Conservation (phyloP, 2,797 vertebrate genomes). For the Amblyopsis hoosieri region DNA sequence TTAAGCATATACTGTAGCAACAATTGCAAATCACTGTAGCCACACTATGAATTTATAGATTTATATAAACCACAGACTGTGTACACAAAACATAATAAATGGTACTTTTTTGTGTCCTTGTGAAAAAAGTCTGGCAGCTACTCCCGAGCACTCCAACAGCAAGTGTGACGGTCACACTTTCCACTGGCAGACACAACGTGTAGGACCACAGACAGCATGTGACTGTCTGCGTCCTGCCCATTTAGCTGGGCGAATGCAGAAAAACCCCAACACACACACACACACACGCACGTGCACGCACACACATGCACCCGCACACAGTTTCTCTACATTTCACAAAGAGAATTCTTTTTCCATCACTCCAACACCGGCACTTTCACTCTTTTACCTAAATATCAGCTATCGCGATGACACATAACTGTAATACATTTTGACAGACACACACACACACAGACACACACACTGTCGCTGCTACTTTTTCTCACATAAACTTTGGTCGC, state of each 20-base stretch:
- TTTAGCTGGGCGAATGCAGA: constrained; percentile 46
- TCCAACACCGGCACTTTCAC: neutral
- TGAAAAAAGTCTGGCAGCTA: constrained; percentile 45
- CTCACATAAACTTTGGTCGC: neutral
- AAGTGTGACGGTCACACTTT: constrained; percentile 54
- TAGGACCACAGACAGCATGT: constrained; percentile 23
- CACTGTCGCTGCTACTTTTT: neutral
- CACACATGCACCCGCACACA: constrained; percentile 33
- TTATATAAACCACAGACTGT: neutral
- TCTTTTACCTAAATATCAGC: neutral
- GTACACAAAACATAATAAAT: constrained; percentile 33
- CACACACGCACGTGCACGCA: constrained; percentile 40
- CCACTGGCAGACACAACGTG: constrained; percentile 43
- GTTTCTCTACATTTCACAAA: neutral
- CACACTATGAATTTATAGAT: constrained; percentile 4
- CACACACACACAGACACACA: constrained; percentile 1
- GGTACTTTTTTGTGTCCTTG: constrained; percentile 30
- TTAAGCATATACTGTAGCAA: no score
- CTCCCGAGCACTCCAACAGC: constrained; percentile 22
- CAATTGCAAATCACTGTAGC: no score
- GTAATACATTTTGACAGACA: neutral
- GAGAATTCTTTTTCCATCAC: neutral
- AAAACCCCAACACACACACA: constrained; percentile 44
- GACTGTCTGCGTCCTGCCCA: constrained; percentile 52
- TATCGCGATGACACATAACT: neutral